A percentile compares a stretch with the other conserved stretches of the same genome.
These are phyloP conservation scores for Molanna angustata DNA, from an alignment of 2,888 invertebrate genomes.

Conservation along the genomic window DNA sequence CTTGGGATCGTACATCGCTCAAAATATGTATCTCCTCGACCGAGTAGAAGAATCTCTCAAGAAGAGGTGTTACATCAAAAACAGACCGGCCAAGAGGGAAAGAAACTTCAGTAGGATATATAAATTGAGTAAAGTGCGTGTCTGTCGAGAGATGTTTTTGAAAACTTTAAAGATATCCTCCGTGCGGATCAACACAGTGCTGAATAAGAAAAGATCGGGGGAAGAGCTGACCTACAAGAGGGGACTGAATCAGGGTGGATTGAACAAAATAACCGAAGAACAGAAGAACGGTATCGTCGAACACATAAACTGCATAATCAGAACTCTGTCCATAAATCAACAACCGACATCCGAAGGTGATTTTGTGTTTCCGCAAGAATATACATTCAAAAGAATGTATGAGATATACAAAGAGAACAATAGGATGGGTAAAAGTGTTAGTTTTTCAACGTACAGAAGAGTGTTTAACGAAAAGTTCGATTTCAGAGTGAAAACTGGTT, in stretches of 20 bases:
- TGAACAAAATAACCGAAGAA: conserved; percentile 12
- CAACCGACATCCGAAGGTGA: neutral
- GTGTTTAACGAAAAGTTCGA: conserved; percentile 14
- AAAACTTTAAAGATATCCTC: conserved; percentile 15
- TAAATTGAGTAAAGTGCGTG: conserved; percentile 9
- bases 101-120: conserved; percentile 10
- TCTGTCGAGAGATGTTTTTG: conserved; percentile 18
- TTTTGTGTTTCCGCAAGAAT: conserved; percentile 7
- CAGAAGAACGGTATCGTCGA: conserved; percentile 3
- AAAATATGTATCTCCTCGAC: conserved; percentile 13
- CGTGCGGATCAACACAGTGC: conserved; percentile 8
- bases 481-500: conserved; percentile 5
- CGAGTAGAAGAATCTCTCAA: conserved; percentile 10
- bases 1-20: conserved; percentile 12
- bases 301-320: conserved; percentile 9
- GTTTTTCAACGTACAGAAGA: conserved; percentile 12
- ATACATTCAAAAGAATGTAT: conserved; percentile 14
- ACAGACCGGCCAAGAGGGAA: conserved; percentile 6
- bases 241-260: conserved; percentile 9
- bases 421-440: conserved; percentile 7
- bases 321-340: neutral
- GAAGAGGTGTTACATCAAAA: conserved; percentile 10
- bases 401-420: conserved; percentile 8
- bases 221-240: conserved; percentile 12
- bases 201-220: conserved; percentile 11